Evolutionary conservation across 1,140 invertebrate species (phyloP), one percentile per base, ranked within the genome.

Genomic region (Ridgeia piscesae): DNA sequence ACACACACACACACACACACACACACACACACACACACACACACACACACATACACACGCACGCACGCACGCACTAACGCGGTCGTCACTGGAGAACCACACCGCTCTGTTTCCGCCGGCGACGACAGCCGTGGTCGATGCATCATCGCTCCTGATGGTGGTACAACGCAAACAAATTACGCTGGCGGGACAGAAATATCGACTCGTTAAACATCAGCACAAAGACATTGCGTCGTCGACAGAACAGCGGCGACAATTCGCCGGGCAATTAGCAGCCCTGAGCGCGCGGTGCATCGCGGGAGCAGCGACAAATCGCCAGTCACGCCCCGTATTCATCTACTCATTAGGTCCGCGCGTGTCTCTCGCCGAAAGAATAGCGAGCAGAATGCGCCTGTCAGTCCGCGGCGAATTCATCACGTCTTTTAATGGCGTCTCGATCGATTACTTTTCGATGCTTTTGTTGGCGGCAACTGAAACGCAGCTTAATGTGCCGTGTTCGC

Each of bases 171-270:
- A 77, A 77, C 58, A 77, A 77, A 77, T 77, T 77, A 77, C 58
- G 58, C 58, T 77, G 58, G 58, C 58, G 58, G 58, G 58, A 77
- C 58, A 77, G 58, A 77, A 77, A 77, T 77, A 77, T 77, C 58
- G 58, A 31, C 58, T 77, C 58, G 58, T 77, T 77, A 77, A 77
- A 77, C 58, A 77, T 31, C 58, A 21, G 2, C 0, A 77, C 58
- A 77, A 77, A 77, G 58, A 77, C 58, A 77, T 31, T 77, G 58
- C 58, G 58, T 77, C 58, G 58, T 21, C 58, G 58, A 17, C 2
- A 77, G 58, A 31, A 27, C 58, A 2, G 17, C 17, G 58, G 58
- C 58, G 58, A 77, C 58, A 77, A 14, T 77, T 77, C 58, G 17
- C 27, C 27, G 11, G 48, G 58, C 58, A 77, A 77, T 77, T 77